phyloP scores from a whole-genome alignment of 2,797 vertebrate genomes.

The Karalla daura region DNA sequence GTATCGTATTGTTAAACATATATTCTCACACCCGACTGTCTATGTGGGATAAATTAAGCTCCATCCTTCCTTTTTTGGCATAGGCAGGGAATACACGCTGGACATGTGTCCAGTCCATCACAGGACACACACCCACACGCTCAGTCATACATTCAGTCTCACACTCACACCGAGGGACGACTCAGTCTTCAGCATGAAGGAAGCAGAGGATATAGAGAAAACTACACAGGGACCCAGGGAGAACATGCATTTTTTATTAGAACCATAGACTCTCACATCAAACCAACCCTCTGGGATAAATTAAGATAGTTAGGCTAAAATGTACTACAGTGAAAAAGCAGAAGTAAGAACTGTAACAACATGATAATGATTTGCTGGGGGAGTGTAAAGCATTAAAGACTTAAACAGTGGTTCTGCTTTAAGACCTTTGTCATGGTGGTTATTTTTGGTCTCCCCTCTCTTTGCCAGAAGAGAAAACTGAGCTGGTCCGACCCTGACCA shows the following conservation, averaged over 20 bases:
- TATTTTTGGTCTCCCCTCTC: constrained; percentile 31
- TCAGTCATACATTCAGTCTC: too few species aligned
- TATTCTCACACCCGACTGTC: too few species aligned
- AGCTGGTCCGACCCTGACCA: constrained; percentile 71
- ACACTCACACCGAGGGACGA: too few species aligned
- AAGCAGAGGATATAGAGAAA: too few species aligned
- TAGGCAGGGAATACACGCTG: too few species aligned
- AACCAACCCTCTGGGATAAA: background rate
- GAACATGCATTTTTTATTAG: background rate
- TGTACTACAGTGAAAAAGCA: background rate
- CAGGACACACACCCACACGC: too few species aligned
- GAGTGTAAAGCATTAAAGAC: background rate
- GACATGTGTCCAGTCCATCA: too few species aligned
- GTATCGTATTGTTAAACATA: too few species aligned
- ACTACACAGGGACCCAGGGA: too few species aligned
- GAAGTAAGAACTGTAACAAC: background rate
- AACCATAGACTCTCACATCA: background rate
- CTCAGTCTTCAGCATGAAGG: too few species aligned
- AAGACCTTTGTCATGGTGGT: constrained; percentile 12
- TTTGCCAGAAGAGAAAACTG: constrained; percentile 79
- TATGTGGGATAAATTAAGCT: too few species aligned
- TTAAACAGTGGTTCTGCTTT: background rate
- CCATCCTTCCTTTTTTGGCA: too few species aligned
- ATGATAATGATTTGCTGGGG: background rate
- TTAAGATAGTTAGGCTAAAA: background rate